A percentile compares a stretch with the other conserved stretches of the same genome.
These are phyloP conservation scores for Grammomys surdaster DNA, from an alignment of 2,113 vertebrate species.

Conservation along the genomic window DNA sequence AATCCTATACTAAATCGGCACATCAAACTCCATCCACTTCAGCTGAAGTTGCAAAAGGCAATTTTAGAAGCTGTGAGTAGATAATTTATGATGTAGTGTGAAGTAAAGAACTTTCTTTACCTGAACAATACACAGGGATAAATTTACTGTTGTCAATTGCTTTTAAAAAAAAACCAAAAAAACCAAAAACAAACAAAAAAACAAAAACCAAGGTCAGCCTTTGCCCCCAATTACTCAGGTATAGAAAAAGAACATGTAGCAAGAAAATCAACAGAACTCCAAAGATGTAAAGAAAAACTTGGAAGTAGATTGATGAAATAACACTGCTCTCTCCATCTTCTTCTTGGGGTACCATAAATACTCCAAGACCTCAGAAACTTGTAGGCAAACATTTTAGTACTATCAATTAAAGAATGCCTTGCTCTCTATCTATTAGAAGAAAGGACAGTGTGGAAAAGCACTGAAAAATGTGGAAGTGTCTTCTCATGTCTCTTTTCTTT, in stretches of 20 bases:
- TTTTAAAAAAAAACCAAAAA: slow-evolving; percentile 49
- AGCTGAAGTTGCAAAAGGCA: slow-evolving; percentile 73
- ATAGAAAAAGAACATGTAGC: slow-evolving; percentile 45
- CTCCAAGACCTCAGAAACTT: background rate
- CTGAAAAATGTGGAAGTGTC: background rate
- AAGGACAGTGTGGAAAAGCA: background rate
- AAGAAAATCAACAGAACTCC: slow-evolving; percentile 65
- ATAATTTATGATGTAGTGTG: slow-evolving; percentile 71
- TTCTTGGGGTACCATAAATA: background rate
- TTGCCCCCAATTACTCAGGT: slow-evolving; percentile 71
- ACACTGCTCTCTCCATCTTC: background rate
- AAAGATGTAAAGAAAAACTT: slow-evolving; percentile 29
- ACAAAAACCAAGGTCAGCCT: slow-evolving; percentile 34
- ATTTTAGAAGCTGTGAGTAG: slow-evolving; percentile 65
- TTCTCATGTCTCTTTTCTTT: background rate
- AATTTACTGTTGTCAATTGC: slow-evolving; percentile 75
- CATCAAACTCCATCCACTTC: slow-evolving; percentile 72
- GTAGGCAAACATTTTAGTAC: background rate
- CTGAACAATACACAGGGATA: slow-evolving; percentile 65
- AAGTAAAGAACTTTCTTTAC: slow-evolving; percentile 72
- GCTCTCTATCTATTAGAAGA: background rate
- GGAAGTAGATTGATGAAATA: background rate
- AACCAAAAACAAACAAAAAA: too few relatives aligned
- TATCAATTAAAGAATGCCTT: background rate
- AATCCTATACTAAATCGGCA: slow-evolving; percentile 69